Evolutionary conservation across 2,797 vertebrate genomes (phyloP).

Genomic region (Sebastes iracundus): DNA sequence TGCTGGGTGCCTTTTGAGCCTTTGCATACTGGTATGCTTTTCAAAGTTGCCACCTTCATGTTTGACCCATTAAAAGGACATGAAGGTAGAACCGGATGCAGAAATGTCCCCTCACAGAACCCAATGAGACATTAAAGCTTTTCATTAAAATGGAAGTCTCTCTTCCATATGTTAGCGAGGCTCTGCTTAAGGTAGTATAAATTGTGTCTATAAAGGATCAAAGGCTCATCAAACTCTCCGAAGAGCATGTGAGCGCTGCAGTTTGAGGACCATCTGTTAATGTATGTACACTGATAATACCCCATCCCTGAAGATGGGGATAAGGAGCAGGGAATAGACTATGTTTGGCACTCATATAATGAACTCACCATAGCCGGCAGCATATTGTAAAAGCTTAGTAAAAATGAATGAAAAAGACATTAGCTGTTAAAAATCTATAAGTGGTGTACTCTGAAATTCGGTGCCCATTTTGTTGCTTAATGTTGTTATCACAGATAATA

Average conservation of each 20-base stretch:
- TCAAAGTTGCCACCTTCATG: not conserved
- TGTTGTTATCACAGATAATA: not conserved
- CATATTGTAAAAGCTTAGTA: not conserved
- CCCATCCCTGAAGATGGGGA: not conserved
- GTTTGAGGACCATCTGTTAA: not conserved
- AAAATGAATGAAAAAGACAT: not conserved
- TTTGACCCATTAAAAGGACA: not conserved
- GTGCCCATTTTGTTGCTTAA: not conserved
- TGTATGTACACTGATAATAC: not conserved
- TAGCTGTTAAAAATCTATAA: not conserved
- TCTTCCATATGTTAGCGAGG: not conserved
- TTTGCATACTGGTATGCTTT: not conserved
- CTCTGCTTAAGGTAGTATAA: not conserved
- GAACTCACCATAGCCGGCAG: not conserved
- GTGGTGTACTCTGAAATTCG: not conserved
- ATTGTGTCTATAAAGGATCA: not conserved
- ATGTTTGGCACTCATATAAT: not conserved
- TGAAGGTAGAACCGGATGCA: not conserved
- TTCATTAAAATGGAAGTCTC: not conserved
- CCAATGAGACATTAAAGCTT: not conserved
- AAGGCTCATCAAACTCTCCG: conserved; percentile 15
- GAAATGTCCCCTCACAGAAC: not conserved
- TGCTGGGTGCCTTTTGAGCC: not conserved
- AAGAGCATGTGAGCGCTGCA: not conserved
- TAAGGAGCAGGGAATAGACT: not conserved